phyloP scores from a whole-genome alignment of 2,113 vertebrate genomes.

The Phalacrocorax aristotelis region DNA sequence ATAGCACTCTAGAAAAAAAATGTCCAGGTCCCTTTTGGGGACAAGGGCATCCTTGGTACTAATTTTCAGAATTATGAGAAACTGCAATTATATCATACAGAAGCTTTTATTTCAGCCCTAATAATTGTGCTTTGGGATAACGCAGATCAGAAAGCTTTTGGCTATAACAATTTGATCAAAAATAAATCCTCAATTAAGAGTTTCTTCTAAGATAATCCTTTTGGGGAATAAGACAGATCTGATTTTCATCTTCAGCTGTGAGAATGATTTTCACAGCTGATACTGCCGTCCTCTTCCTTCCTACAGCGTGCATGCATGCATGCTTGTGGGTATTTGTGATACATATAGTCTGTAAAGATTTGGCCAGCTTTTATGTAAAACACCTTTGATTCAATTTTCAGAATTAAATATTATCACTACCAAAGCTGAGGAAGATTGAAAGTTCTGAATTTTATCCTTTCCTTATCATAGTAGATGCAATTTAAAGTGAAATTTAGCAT shows the following conservation, averaged over 20 bases:
- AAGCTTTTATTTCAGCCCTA: neutral
- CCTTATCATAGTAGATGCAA: neutral
- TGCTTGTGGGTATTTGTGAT: neutral
- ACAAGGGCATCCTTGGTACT: neutral
- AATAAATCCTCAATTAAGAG: neutral
- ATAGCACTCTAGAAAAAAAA: neutral
- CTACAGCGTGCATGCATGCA: rapidly evolving
- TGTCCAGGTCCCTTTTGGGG: neutral
- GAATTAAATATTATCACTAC: neutral
- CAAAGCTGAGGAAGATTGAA: neutral
- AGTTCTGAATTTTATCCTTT: neutral
- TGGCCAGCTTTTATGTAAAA: neutral
- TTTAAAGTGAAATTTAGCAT: neutral
- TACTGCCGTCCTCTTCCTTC: neutral
- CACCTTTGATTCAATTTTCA: neutral
- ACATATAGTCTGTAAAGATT: neutral
- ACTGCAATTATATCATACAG: neutral
- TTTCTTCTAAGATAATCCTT: neutral
- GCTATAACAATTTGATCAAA: neutral
- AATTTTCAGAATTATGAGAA: neutral
- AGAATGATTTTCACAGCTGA: neutral
- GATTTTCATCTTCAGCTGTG: neutral
- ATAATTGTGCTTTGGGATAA: neutral
- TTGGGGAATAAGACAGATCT: neutral
- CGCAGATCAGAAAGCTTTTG: neutral